Base-by-base conservation (phyloP, 2,797 vertebrate species). In the Onychomys torridus region DNA sequence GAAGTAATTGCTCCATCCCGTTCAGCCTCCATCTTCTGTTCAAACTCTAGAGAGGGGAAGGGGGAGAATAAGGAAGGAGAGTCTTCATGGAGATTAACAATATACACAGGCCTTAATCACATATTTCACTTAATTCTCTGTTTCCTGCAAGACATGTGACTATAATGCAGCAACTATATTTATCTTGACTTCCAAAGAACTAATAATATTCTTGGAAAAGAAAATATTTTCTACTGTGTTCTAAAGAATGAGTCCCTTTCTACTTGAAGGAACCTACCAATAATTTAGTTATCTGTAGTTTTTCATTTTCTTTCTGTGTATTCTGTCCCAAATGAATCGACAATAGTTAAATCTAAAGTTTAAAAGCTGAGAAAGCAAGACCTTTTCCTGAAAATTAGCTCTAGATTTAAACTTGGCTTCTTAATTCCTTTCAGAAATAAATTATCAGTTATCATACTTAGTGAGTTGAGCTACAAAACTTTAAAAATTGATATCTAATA, bases 181-280 rank as follows among this genome's bases (percentile, higher is more conserved):
- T 76, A 81, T 77, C 78, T 91, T 87, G 23, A 88, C 67, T 76
- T 76, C 71, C 88, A 79, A 71, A 79, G 61, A n/a, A 91, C 37
- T 21, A 49, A 61, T 57, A 32, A 61, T 43, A 90, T 90, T 85
- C 46, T 34, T 95, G 34, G 32, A 79, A 83, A 93, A 92, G 0
- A 81, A 78, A 77, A 65, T 40, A 90, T 21, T 78, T 93, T 75
- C 37, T 79, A 23, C 27, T 88, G 73, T 77, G 17, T 77, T 25
- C 25, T 84, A 61, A 94, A 87, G 14, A 88, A 71, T 81, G 49
- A 90, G 59, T 77, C 0, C 0, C 29, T 95, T 86, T 92, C 61
- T 85, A 73, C 13, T 87, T 79, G 52, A 90, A 93, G 11, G 17
- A 92, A 89, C 1, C 2, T 43, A 52, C 11, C 21, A 32, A 11